Percentiles rank a stretch among this genome's conserved stretches.
phyloP scores from a whole-genome alignment of 2,113 vertebrate genomes.

The Mus spicilegus region DNA sequence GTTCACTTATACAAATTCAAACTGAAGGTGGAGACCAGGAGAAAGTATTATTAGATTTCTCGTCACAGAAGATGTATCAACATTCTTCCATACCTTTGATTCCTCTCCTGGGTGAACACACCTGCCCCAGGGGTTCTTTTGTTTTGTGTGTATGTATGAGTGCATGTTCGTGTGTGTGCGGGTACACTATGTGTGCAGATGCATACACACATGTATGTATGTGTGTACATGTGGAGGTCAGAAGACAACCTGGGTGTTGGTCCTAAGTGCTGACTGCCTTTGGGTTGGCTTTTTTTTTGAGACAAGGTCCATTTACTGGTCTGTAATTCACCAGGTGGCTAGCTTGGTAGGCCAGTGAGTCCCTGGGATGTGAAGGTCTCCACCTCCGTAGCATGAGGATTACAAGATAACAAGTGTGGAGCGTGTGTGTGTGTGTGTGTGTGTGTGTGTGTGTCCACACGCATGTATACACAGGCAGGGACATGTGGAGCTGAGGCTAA shows the following conservation, averaged over 20 bases:
- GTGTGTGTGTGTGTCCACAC: not conserved
- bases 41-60: accelerated
- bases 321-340: not conserved
- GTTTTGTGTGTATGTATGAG: not conserved
- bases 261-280: not conserved
- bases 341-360: not conserved
- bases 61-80: too few species aligned
- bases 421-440: not conserved
- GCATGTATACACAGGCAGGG: too few species aligned
- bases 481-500: not conserved
- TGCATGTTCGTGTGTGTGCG: not conserved
- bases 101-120: not conserved
- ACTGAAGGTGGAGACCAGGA: not conserved
- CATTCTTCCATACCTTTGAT: too few species aligned
- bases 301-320: not conserved
- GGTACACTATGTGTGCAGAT: not conserved
- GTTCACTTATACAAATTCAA: not conserved
- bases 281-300: not conserved
- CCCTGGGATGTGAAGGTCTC: not conserved
- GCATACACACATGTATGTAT: too few species aligned
- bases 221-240: too few species aligned
- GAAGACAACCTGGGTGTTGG: not conserved
- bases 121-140: not conserved
- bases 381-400: not conserved
- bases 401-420: not conserved